These are phyloP conservation scores for Drosophila putrida DNA, from an alignment of 2,888 invertebrate genomes.

Conservation along the genomic window DNA sequence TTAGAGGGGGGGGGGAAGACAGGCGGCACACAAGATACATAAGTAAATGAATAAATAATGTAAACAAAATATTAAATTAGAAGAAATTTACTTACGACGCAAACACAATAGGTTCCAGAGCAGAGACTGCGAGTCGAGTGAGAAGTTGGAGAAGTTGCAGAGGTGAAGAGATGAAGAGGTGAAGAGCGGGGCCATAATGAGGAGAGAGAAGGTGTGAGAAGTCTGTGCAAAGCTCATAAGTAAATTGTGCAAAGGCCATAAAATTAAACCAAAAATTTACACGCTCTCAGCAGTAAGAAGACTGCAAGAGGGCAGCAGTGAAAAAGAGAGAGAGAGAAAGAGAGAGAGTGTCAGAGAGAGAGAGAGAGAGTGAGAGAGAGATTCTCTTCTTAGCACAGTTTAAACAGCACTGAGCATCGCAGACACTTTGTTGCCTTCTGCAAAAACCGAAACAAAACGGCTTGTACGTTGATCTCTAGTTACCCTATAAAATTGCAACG, in stretches of 20 bases:
- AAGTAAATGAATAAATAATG: constrained; percentile 79
- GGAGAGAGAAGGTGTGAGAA: constrained; percentile 13
- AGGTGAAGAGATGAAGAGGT: neutral
- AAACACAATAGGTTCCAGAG: constrained; percentile 43
- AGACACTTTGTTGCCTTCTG: constrained; percentile 44
- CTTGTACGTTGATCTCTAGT: constrained; percentile 9
- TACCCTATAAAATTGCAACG: constrained; percentile 18
- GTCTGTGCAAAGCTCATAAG: constrained; percentile 44
- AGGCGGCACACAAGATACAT: constrained; percentile 59
- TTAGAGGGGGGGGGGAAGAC: neutral
- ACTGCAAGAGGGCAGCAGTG: neutral
- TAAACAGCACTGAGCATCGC: constrained; percentile 25
- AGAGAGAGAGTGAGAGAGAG: neutral
- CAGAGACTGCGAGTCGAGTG: neutral
- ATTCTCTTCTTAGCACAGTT: constrained; percentile 31
- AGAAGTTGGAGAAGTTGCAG: too few relatives aligned
- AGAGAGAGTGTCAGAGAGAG: neutral
- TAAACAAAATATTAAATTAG: constrained; percentile 80
- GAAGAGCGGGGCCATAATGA: neutral
- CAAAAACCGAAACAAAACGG: constrained; percentile 11
- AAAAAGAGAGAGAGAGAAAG: neutral
- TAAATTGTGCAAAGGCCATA: constrained; percentile 63
- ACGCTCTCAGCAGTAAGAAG: constrained; percentile 46
- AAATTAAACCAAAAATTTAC: constrained; percentile 66
- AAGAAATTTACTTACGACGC: constrained; percentile 77